phyloP scores from a whole-genome alignment of 2,797 vertebrate genomes.

The Craterocephalus amniculus region DNA sequence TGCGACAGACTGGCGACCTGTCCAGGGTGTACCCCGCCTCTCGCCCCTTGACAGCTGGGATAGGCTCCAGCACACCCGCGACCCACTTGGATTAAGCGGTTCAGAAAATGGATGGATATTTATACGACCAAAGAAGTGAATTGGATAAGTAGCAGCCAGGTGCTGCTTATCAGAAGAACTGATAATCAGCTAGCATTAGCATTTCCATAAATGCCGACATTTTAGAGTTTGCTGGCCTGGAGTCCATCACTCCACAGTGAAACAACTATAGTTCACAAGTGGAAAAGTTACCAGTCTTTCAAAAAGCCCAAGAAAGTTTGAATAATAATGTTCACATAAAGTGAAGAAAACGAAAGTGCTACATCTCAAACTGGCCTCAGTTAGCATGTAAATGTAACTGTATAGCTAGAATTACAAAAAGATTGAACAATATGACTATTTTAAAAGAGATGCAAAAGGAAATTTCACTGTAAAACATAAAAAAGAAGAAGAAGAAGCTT shows the following conservation, averaged over 20 bases:
- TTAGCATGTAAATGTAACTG: background rate
- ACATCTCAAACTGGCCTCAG: background rate
- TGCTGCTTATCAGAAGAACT: background rate
- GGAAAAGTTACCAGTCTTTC: background rate
- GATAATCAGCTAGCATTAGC: background rate
- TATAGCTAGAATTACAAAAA: background rate
- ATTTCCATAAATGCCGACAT: background rate
- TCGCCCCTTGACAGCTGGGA: no score
- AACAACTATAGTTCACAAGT: background rate
- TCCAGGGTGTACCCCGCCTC: no score
- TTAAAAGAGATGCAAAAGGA: background rate
- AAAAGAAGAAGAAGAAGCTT: background rate
- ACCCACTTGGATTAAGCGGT: no score
- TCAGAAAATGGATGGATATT: no score
- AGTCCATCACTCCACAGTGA: background rate
- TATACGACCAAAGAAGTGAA: background rate
- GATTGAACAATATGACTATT: background rate
- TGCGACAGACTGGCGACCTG: no score
- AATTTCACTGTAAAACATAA: background rate
- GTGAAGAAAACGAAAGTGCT: background rate
- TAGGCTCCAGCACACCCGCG: no score
- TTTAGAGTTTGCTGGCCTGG: background rate
- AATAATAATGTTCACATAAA: background rate
- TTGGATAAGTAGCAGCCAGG: background rate
- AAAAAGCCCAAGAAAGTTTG: no score